Percentiles rank a stretch among this genome's conserved stretches.
These are phyloP conservation scores for Tupiocoris notatus DNA, from an alignment of 2,888 invertebrate species.

Conservation along the genomic window DNA sequence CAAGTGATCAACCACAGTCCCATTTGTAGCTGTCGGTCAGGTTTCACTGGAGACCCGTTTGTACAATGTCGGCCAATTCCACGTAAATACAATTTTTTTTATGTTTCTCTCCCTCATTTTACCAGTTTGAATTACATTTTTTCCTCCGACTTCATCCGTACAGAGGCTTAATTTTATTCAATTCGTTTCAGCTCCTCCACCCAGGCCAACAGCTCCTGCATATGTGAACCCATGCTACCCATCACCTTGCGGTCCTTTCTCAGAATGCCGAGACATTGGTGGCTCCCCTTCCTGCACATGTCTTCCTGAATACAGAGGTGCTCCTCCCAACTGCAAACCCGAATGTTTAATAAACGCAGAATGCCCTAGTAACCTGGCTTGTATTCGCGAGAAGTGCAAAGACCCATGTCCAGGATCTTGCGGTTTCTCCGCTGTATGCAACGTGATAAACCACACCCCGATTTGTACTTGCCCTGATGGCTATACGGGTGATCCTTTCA, in stretches of 20 bases:
- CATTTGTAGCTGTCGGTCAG: slow-evolving; percentile 65
- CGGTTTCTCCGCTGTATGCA: slow-evolving; percentile 55
- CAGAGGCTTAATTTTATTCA: too few species aligned
- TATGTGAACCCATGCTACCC: slow-evolving; percentile 62
- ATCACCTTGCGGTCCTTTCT: slow-evolving; percentile 75
- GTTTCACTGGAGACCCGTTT: slow-evolving; percentile 67
- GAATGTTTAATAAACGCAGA: slow-evolving; percentile 67
- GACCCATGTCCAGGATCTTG: slow-evolving; percentile 56
- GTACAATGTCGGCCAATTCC: slow-evolving; percentile 59
- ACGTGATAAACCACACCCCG: slow-evolving; percentile 56
- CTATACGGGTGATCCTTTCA: slow-evolving; percentile 52
- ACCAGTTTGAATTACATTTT: slow-evolving; percentile 3
- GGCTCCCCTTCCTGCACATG: slow-evolving; percentile 71
- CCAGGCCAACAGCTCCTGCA: slow-evolving; percentile 45
- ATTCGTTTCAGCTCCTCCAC: slow-evolving; percentile 36
- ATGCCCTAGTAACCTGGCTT: slow-evolving; percentile 54
- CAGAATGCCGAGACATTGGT: slow-evolving; percentile 69
- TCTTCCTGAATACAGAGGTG: slow-evolving; percentile 64
- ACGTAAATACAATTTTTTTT: slow-evolving; percentile 54
- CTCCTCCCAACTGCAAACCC: slow-evolving; percentile 69
- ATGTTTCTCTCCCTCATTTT: too few species aligned
- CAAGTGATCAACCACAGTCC: slow-evolving; percentile 71
- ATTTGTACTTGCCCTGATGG: slow-evolving; percentile 55
- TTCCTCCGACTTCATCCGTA: slow-evolving; percentile 48
- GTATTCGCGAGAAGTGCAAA: slow-evolving; percentile 55